Conservation (phyloP, 1,140 invertebrate species). For the Hyles vespertilio region DNA sequence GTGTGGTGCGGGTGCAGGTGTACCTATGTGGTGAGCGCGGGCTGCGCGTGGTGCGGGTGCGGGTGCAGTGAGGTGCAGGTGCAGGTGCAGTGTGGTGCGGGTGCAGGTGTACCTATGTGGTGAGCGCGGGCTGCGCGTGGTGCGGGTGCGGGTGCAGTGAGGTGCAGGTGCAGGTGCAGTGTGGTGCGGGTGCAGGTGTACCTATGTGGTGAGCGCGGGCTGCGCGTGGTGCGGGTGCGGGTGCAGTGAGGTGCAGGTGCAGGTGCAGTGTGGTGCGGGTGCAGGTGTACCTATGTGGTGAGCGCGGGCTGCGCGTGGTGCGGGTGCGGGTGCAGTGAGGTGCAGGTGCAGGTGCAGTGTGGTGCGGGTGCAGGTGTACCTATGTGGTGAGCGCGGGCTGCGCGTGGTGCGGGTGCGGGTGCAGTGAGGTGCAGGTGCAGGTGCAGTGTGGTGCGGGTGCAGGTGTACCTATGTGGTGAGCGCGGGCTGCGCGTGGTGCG, state of each 20-base stretch:
- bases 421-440: constrained; percentile 9
- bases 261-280: constrained; percentile 11
- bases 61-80: constrained; percentile 27
- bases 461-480: constrained; percentile 47
- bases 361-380: constrained; percentile 82
- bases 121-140: constrained; percentile 80
- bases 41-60: constrained; percentile 35
- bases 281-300: constrained; percentile 7
- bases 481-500: constrained; percentile 32
- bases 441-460: constrained; percentile 14
- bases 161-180: constrained; percentile 90
- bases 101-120: no score
- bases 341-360: background rate
- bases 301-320: constrained; percentile 22
- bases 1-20: no score
- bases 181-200: background rate
- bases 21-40: constrained; percentile 54
- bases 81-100: background rate
- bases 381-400: constrained; percentile 2
- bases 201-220: constrained; percentile 16
- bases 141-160: constrained; percentile 66
- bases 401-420: background rate
- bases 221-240: constrained; percentile 86
- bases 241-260: constrained; percentile 14
- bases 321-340: background rate